Base-by-base conservation (phyloP, 2,888 invertebrate genomes). In the Pemphredon lugubris region DNA sequence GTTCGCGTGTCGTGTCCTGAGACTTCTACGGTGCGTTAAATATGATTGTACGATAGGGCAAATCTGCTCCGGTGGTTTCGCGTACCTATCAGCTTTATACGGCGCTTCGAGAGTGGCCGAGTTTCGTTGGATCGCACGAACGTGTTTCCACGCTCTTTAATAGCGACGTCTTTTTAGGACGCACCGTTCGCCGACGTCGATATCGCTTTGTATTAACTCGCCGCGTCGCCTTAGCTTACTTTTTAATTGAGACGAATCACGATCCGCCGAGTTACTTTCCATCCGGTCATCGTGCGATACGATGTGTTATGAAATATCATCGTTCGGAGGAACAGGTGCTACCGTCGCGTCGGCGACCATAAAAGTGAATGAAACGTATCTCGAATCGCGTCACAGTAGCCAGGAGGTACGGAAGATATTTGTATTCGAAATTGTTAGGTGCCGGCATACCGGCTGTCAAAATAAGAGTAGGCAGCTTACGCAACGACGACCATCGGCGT, bases 231-330 rank as follows among this genome's bases (percentile, higher is more conserved):
- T n/a, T n/a, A n/a, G n/a, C n/a, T n/a, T n/a, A n/a, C n/a, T n/a
- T n/a, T n/a, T n/a, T n/a, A n/a, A n/a, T n/a, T n/a, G n/a, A n/a
- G n/a, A n/a, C n/a, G n/a, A n/a, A n/a, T n/a, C n/a, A n/a, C n/a
- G n/a, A n/a, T n/a, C n/a, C n/a, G n/a, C n/a, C n/a, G n/a, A n/a
- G 20, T 51, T 14, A 13, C 21, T 51, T 67, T 67, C 61, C 61
- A 50, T 54, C 23, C 58, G 51, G 50, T 72, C 72, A 72, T 72
- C 73, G 54, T 67, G 65, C 73, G 69, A 45, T 37, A 11, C 13
- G n/a, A n/a, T 34, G 47, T 44, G 34, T 74, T 72, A 60, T 67
- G 72, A 74, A 74, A 74, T 74, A 66, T 72, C 59, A 45, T 48
- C n/a, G 58, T 54, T 60, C 47, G 53, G 16, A n/a, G 64, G 37